Evolutionary conservation across 2,888 invertebrate genomes (phyloP).

Genomic region (Lycia hirtaria): DNA sequence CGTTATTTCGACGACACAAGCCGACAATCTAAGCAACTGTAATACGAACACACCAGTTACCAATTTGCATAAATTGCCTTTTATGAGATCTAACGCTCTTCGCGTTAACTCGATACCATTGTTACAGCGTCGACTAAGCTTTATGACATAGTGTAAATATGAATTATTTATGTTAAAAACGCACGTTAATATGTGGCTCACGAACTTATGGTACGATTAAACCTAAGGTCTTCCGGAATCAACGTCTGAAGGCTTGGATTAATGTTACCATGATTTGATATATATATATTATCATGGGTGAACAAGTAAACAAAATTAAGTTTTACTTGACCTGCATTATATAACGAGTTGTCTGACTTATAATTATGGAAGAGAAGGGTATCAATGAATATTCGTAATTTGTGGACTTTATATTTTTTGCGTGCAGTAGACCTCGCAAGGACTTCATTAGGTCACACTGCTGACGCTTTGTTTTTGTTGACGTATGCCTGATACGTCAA

Average conservation of each 20-base stretch:
- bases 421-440: no score
- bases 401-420: no score
- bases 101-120: slow-evolving; percentile 28
- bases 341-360: no score
- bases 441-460: no score
- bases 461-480: no score
- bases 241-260: slow-evolving; percentile 1
- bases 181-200: slow-evolving; percentile 28
- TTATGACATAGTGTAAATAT: slow-evolving; percentile 22
- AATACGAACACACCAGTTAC: slow-evolving; percentile 24
- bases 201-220: slow-evolving; percentile 19
- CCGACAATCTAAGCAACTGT: slow-evolving; percentile 19
- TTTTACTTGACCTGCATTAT: neutral
- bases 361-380: no score
- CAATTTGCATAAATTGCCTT: slow-evolving; percentile 32
- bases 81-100: slow-evolving; percentile 35
- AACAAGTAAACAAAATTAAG: neutral
- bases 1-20: slow-evolving; percentile 19
- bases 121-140: slow-evolving; percentile 21
- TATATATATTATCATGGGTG: slow-evolving; percentile 15
- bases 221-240: slow-evolving; percentile 21
- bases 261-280: neutral
- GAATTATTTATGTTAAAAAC: slow-evolving; percentile 28
- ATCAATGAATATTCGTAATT: no score
- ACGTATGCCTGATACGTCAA: no score